These are phyloP conservation scores for Spea bombifrons DNA, from an alignment of 2,113 vertebrate species.

Conservation along the genomic window DNA sequence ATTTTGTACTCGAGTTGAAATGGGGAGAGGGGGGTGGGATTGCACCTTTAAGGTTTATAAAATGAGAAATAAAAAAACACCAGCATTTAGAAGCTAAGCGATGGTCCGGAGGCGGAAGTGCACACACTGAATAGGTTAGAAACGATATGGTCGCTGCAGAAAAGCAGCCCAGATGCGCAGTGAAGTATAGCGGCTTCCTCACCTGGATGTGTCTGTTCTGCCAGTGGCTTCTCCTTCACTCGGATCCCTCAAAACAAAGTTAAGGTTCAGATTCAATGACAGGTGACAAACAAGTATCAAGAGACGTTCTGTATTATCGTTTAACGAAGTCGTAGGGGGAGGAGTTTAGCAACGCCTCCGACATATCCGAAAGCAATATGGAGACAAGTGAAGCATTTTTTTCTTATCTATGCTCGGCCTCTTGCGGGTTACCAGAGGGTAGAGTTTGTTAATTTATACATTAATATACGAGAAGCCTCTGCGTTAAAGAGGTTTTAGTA, in stretches of 20 bases:
- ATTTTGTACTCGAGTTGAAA: not conserved
- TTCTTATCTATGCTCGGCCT: no score
- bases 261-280: constrained; percentile 76
- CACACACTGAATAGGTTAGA: not conserved
- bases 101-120: not conserved
- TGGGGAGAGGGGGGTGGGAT: not conserved
- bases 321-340: no score
- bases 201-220: constrained; percentile 91
- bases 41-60: constrained; percentile 24
- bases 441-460: no score
- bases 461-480: no score
- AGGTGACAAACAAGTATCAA: constrained; percentile 64
- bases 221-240: constrained; percentile 94
- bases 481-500: no score
- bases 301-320: constrained; percentile 48
- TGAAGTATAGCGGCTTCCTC: constrained; percentile 66
- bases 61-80: not conserved
- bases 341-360: no score
- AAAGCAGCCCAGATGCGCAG: constrained; percentile 12
- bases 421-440: no score
- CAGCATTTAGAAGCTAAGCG: constrained; percentile 1
- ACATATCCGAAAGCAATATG: no score
- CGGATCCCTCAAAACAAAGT: constrained; percentile 91
- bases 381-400: no score
- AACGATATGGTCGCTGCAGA: constrained; percentile 31